Evolutionary conservation across 2,888 invertebrate genomes (phyloP).

Genomic region (Thecophora atra): DNA sequence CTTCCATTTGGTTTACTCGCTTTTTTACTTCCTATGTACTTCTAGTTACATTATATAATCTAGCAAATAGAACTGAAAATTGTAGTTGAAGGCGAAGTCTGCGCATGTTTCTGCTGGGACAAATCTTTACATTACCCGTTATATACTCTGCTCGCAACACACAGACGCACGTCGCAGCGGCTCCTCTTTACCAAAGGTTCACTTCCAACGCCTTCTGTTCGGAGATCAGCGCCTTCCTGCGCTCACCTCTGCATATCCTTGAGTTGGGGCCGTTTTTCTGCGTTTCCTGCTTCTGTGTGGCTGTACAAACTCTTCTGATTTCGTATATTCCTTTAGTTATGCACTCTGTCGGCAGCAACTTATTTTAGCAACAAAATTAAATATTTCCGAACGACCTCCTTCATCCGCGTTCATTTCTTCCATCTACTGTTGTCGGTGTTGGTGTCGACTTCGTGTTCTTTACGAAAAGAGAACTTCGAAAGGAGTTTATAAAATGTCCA

Average conservation of each 20-base stretch:
- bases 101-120: slow-evolving; percentile 22
- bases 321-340: slow-evolving; percentile 60
- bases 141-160: no score
- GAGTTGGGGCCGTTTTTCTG: background rate
- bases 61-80: no score
- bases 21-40: background rate
- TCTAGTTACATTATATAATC: background rate
- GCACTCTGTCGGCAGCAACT: slow-evolving; percentile 38
- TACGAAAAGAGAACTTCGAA: slow-evolving; percentile 44
- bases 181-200: no score
- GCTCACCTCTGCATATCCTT: background rate
- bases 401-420: background rate
- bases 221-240: background rate
- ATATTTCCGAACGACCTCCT: slow-evolving; percentile 52
- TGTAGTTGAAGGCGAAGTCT: background rate
- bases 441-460: background rate
- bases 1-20: no score
- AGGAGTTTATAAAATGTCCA: slow-evolving; percentile 61
- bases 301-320: slow-evolving; percentile 40
- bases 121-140: background rate
- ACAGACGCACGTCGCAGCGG: no score
- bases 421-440: background rate
- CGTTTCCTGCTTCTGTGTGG: no score
- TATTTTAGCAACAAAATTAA: slow-evolving; percentile 53
- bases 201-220: no score